These are phyloP conservation scores for Graphium colonna DNA, from an alignment of 2,888 invertebrate genomes.

Conservation along the genomic window DNA sequence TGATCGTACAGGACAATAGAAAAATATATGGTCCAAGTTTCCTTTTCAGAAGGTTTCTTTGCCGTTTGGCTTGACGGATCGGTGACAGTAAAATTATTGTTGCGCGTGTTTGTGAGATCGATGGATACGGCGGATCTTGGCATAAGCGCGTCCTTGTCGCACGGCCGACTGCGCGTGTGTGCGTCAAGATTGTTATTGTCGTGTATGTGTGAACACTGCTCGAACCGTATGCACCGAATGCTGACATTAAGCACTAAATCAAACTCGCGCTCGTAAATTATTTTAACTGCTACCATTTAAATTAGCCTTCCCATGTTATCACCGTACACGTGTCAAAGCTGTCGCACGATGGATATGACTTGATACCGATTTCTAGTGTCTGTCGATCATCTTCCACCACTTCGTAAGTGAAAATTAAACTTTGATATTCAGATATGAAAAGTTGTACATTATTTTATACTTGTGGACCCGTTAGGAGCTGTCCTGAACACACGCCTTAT, in stretches of 20 bases:
- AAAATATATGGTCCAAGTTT: no score
- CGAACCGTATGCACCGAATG: conserved; percentile 46
- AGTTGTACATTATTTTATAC: no score
- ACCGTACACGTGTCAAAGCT: conserved; percentile 9
- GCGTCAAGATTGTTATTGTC: conserved; percentile 47
- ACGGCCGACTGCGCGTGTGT: conserved; percentile 24
- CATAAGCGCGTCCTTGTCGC: conserved; percentile 30
- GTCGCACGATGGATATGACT: neutral
- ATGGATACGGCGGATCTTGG: neutral
- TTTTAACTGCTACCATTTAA: conserved; percentile 32
- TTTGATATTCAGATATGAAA: no score
- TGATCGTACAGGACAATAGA: no score
- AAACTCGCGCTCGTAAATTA: conserved; percentile 28
- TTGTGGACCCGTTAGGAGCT: no score
- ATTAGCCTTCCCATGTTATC: conserved; percentile 23
- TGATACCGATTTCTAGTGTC: neutral
- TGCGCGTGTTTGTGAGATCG: neutral
- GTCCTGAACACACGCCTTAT: no score
- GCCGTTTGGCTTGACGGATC: neutral
- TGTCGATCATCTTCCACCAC: no score
- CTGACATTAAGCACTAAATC: conserved; percentile 28
- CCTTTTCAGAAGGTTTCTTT: conserved; percentile 1
- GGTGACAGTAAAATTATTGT: neutral
- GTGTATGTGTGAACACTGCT: conserved; percentile 57
- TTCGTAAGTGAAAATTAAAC: no score